Conservation (phyloP, 1,140 invertebrate species). For the Parasteatoda tepidariorum region DNA sequence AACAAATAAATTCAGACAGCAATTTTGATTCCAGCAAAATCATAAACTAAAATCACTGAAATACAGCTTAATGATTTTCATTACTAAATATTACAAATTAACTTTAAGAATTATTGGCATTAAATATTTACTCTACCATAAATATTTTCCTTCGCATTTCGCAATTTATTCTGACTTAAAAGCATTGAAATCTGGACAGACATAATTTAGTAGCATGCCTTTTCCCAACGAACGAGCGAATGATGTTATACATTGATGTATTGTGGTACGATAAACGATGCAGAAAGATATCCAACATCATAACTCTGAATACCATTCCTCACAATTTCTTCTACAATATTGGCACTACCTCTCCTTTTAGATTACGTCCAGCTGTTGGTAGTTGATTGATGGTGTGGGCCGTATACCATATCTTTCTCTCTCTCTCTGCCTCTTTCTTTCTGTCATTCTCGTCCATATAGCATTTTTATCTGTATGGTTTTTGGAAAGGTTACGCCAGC, state of each 20-base stretch:
- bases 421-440: conserved; percentile 25
- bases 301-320: conserved; percentile 51
- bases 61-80: too few species aligned
- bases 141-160: too few species aligned
- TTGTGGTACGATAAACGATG: conserved; percentile 42
- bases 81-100: too few species aligned
- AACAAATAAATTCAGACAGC: too few species aligned
- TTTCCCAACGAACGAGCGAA: too few species aligned
- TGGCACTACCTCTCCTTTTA: conserved; percentile 46
- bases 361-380: conserved; percentile 50
- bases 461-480: conserved; percentile 49
- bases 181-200: too few species aligned
- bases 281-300: conserved; percentile 52
- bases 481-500: conserved; percentile 44
- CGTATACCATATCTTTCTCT: conserved; percentile 47
- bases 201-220: too few species aligned
- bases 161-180: too few species aligned
- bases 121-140: too few species aligned
- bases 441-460: conserved; percentile 42
- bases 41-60: too few species aligned
- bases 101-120: too few species aligned
- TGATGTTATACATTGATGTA: conserved; percentile 24
- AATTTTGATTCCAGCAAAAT: too few species aligned
- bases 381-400: conserved; percentile 31
- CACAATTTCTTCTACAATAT: conserved; percentile 57